phyloP scores from a whole-genome alignment of 2,797 vertebrate genomes.

The Rousettus madagascariensis region DNA sequence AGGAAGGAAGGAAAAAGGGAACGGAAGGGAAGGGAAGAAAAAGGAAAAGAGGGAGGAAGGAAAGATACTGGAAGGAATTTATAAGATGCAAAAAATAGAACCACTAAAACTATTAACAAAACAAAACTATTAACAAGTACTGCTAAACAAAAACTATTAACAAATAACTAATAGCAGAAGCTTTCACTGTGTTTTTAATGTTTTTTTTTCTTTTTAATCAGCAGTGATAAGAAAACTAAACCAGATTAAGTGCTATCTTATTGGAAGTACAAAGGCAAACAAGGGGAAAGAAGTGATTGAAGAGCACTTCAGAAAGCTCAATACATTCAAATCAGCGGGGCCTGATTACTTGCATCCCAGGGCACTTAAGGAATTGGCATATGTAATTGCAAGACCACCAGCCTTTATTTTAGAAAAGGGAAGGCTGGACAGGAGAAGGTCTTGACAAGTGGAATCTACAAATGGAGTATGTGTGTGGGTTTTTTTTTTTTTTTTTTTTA shows the following conservation, averaged over 20 bases:
- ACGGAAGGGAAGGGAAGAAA: too few relatives aligned
- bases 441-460: slow-evolving; percentile 9
- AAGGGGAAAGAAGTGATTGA: slow-evolving; percentile 67
- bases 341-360: slow-evolving; percentile 53
- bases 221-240: slow-evolving; percentile 60
- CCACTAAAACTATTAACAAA: background rate
- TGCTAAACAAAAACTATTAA: slow-evolving; percentile 36
- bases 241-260: slow-evolving; percentile 48
- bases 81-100: background rate
- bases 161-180: background rate
- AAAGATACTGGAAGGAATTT: background rate
- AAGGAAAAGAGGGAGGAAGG: background rate
- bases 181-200: slow-evolving; percentile 29
- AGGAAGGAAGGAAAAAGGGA: background rate
- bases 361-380: slow-evolving; percentile 46
- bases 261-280: slow-evolving; percentile 55
- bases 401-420: slow-evolving; percentile 59
- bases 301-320: slow-evolving; percentile 64
- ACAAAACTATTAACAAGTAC: background rate
- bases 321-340: slow-evolving; percentile 50
- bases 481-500: background rate
- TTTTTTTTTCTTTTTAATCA: slow-evolving; percentile 52
- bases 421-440: slow-evolving; percentile 8
- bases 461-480: background rate
- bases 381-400: slow-evolving; percentile 50